These are phyloP conservation scores for Piaya cayana DNA, from an alignment of 2,113 vertebrate genomes.

Conservation along the genomic window DNA sequence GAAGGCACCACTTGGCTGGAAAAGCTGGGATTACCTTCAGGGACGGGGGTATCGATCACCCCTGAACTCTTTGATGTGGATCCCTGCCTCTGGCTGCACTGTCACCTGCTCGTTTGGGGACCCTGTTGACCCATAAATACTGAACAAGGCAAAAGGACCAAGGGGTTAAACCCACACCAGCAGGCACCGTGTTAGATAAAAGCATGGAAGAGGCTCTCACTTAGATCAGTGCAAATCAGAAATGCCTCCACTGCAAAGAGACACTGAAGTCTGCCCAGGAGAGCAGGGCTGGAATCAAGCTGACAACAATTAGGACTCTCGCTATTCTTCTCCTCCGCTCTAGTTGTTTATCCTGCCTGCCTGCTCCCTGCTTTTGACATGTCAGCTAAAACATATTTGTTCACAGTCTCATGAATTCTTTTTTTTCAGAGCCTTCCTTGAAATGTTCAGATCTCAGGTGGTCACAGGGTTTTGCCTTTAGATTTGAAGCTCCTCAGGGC, in stretches of 20 bases:
- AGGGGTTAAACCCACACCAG: neutral
- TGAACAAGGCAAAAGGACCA: neutral
- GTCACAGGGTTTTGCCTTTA: slow-evolving; percentile 23
- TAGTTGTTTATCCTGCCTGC: neutral
- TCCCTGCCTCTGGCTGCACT: neutral
- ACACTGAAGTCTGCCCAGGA: accelerated
- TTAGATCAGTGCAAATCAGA: neutral
- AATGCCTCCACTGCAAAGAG: neutral
- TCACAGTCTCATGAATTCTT: neutral
- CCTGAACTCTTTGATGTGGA: neutral
- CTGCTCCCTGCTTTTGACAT: neutral
- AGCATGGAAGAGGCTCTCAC: neutral
- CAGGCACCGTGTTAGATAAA: neutral
- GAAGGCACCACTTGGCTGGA: neutral
- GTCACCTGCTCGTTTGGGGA: neutral
- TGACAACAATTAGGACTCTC: neutral
- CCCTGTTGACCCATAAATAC: accelerated
- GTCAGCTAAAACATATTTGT: neutral
- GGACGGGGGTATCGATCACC: neutral
- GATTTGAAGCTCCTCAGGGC: neutral
- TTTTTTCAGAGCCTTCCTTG: neutral
- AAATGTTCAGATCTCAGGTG: slow-evolving; percentile 22
- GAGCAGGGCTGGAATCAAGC: slow-evolving; percentile 10
- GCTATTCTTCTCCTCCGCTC: neutral
- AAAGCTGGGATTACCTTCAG: neutral